Conservation (phyloP, 1,140 invertebrate genomes). For the Trichonephila inaurata region DNA sequence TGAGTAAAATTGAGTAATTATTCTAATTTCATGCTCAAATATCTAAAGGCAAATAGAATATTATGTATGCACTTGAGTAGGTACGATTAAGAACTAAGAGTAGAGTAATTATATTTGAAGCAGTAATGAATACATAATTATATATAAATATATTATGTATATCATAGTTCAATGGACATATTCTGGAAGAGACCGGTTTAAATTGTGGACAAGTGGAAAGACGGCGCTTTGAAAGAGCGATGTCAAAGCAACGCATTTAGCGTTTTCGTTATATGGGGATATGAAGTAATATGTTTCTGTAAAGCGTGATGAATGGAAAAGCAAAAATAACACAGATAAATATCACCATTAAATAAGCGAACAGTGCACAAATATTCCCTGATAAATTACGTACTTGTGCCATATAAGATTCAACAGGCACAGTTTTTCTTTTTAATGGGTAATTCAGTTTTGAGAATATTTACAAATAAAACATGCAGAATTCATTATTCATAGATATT, state of each 20-base stretch:
- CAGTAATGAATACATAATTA: conserved; percentile 71
- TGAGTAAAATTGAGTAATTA: conserved; percentile 71
- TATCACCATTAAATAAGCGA: conserved; percentile 23
- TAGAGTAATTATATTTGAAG: conserved; percentile 61
- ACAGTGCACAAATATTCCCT: conserved; percentile 2
- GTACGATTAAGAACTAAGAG: conserved; percentile 70
- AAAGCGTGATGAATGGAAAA: not conserved
- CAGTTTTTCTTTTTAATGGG: not conserved
- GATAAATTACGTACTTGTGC: not conserved
- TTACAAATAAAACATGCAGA: not conserved
- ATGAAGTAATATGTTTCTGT: conserved; percentile 13
- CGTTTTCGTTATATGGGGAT: not conserved
- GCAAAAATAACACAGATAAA: not conserved
- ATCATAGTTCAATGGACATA: conserved; percentile 68
- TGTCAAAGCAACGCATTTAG: not conserved
- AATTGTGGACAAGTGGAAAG: conserved; percentile 61
- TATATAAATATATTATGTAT: conserved; percentile 56
- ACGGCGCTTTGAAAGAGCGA: conserved; percentile 69
- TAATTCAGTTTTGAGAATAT: not conserved
- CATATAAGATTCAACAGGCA: not conserved
- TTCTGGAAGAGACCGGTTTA: conserved; percentile 73
- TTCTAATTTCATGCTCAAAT: conserved; percentile 68
- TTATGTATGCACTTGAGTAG: conserved; percentile 74
- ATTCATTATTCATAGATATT: not conserved
- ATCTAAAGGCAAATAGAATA: conserved; percentile 74